Evolutionary conservation across 2,888 invertebrate genomes (phyloP), one percentile per base, ranked within the genome.

Genomic region (Aphidoletes aphidimyza): DNA sequence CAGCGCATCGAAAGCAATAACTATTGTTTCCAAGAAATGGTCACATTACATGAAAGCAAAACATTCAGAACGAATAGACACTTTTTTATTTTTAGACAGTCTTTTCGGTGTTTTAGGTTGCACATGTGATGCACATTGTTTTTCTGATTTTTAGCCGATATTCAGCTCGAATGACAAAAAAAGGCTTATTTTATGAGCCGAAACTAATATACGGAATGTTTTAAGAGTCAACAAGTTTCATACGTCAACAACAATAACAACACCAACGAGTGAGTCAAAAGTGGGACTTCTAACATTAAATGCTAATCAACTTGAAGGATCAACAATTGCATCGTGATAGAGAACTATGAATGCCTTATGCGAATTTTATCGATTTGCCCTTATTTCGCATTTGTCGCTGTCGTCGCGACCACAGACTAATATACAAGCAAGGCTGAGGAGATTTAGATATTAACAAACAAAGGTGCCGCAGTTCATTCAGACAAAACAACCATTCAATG

Each of bases 1-100:
- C 34, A 30, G 34, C 30, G 26, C 69, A 30, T 30, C 69, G 69
- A 14, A 6, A 42, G 34, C 34, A 30, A 69, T 34, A 14, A 34
- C 69, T 69, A 69, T 69, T 69, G 69, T 69, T 69, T 69, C 69
- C 30, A 14, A 69, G 69, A 69, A 69, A 11, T 30, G 69, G 69
- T 3, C 19, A 14, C 69, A 69, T 11, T 69, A 11, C 34, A 34
- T 14, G 69, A 69, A 69, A 69, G 11, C 69, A 69, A 69, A n/a
- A 5, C 14, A 69, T 30, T 30, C 30, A 30, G 9, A 19, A 22
- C 26, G 0, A 54, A 69, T 14, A 69, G 69, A 69, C n/a, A 69
- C 69, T 1, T 30, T 30, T 3, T 54, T 69, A 69, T 69, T 69
- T 69, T 69, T 69, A 69, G 69, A 26, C 69, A 26, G 14, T 3